These are phyloP conservation scores for Pteropus alecto DNA, from an alignment of 2,113 vertebrate genomes.

Conservation along the genomic window DNA sequence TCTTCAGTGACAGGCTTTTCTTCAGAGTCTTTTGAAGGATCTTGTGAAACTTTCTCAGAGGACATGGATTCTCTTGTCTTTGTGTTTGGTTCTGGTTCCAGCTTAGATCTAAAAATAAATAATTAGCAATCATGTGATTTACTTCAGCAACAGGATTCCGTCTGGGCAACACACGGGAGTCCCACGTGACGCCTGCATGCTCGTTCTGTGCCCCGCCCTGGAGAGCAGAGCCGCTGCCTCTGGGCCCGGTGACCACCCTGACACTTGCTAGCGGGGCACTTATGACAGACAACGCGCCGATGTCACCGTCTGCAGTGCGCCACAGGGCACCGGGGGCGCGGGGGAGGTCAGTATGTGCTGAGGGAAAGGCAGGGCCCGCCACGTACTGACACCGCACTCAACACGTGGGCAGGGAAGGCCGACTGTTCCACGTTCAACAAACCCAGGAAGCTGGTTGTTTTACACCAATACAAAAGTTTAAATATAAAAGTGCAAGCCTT, in stretches of 20 bases:
- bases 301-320: no score
- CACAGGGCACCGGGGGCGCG: rapidly evolving
- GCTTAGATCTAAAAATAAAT: constrained; percentile 86
- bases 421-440: not conserved
- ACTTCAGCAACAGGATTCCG: not conserved
- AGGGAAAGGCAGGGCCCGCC: rapidly evolving
- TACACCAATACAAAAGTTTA: not conserved
- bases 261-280: rapidly evolving
- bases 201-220: not conserved
- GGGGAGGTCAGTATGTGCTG: rapidly evolving
- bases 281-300: rapidly evolving
- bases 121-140: not conserved
- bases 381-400: rapidly evolving
- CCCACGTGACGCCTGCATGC: rapidly evolving
- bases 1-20: constrained; percentile 85
- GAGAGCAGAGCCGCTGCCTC: not conserved
- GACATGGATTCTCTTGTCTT: constrained; percentile 64
- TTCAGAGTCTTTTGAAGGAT: constrained; percentile 79
- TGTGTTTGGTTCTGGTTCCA: constrained; percentile 89
- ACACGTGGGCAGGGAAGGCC: rapidly evolving
- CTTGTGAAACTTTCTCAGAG: constrained; percentile 70
- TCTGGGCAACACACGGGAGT: not conserved
- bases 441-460: not conserved
- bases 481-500: not conserved
- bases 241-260: rapidly evolving